Evolutionary conservation across 1,140 invertebrate species (phyloP).

Genomic region (Apocrypta bakeri): DNA sequence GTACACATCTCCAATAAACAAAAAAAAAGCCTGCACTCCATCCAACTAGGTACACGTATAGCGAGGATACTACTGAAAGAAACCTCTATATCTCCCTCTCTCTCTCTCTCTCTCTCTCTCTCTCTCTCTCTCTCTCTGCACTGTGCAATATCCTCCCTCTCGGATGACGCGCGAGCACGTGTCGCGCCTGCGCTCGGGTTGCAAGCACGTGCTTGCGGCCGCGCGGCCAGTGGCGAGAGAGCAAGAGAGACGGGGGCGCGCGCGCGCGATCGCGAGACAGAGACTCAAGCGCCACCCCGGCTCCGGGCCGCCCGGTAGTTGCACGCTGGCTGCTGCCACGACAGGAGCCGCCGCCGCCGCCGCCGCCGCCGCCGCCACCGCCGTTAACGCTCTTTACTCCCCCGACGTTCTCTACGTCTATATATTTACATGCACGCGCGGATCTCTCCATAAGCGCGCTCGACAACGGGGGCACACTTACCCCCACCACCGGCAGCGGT

Average conservation of each 20-base stretch:
- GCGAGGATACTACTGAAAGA: too few relatives aligned
- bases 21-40: too few relatives aligned
- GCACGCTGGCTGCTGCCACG: conserved; percentile 73
- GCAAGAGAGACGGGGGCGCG: neutral
- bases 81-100: conserved; percentile 24
- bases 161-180: conserved; percentile 48
- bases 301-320: conserved; percentile 59
- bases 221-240: neutral
- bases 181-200: conserved; percentile 55
- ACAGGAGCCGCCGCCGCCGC: conserved; percentile 43
- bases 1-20: too few relatives aligned
- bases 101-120: conserved; percentile 4
- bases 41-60: too few relatives aligned
- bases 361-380: neutral
- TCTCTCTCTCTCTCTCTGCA: neutral
- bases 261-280: conserved; percentile 25
- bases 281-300: conserved; percentile 44
- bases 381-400: neutral
- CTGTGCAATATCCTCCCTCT: neutral
- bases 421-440: conserved; percentile 8
- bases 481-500: neutral
- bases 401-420: neutral
- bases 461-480: neutral
- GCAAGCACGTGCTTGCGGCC: conserved; percentile 48
- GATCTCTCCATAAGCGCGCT: neutral